A percentile compares a stretch with the other conserved stretches of the same genome.
Evolutionary conservation across 2,888 invertebrate genomes (phyloP).

Genomic region (Polyommatus icarus): DNA sequence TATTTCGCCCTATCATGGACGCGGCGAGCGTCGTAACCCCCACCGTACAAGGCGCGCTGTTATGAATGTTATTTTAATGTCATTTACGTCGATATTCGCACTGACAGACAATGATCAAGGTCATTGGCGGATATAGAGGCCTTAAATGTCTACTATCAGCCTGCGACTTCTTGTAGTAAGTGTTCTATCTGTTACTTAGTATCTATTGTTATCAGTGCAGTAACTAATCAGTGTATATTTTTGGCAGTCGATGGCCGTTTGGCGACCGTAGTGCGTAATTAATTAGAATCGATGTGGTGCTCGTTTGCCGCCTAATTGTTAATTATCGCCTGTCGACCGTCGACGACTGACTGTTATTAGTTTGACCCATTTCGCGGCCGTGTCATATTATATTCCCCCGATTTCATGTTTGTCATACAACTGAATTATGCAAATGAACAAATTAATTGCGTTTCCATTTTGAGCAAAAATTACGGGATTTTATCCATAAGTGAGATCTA

Average conservation of each 20-base stretch:
- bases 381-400: conserved; percentile 6
- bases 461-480: not conserved
- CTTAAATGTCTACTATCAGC: no score
- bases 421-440: conserved; percentile 11
- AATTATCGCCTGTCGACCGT: conserved; percentile 34
- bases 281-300: conserved; percentile 17
- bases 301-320: conserved; percentile 28
- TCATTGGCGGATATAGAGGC: no score
- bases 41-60: no score
- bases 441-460: not conserved
- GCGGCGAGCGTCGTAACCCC: no score
- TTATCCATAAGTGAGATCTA: not conserved
- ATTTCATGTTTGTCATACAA: conserved; percentile 14
- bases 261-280: conserved; percentile 14
- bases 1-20: no score
- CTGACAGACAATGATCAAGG: no score
- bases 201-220: not conserved
- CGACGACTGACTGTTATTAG: conserved; percentile 34
- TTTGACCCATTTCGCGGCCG: conserved; percentile 36
- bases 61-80: no score
- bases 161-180: not conserved
- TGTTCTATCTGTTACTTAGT: no score
- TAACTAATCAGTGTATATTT: not conserved
- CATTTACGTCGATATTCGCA: no score
- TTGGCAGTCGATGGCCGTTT: not conserved